Evolutionary conservation across 2,113 vertebrate genomes (phyloP), one percentile per base, ranked within the genome.

Genomic region (Pogona vitticeps): DNA sequence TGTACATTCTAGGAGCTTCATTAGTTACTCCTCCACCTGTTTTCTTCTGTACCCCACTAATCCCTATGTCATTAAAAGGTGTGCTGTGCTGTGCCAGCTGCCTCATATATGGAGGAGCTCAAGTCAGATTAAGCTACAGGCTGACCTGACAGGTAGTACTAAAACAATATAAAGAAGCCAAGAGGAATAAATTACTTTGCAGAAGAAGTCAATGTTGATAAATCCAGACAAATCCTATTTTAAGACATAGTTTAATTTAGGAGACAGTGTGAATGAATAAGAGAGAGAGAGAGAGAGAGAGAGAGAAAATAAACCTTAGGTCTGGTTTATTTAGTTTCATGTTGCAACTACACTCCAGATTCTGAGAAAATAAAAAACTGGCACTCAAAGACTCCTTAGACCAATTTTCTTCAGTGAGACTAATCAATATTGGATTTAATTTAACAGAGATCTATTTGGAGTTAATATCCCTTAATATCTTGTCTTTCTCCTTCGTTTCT

Each of bases 161-260:
- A 85, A 38, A 86, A 88, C 80, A 94, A 90, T 85, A 83, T 70
- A 63, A 88, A 82, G 71, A 87, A 88, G 28, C 13, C 6, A 40
- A 83, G 28, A 89, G 33, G n/a, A 90, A 88, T 70, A 1, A 67
- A 42, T 83, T 88, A 88, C 83, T 77, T 6, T 86, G 63, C 83
- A 82, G 38, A 36, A 68, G 6, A 86, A 87, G 59, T 90, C 75
- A 91, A 76, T 80, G n/a, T 76, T 76, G 67, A 81, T 84, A 94
- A 93, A 92, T 71, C 38, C 82, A 85, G n/a, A 68, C 81, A 91
- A 92, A 92, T 91, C 7, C 0, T 81, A 5, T 86, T 92, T 92
- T 91, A 93, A 90, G 82, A 92, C 56, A 0, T 0, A 63, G 76
- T 59, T 85, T 93, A 89, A 90, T 92, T 93, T 81, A 91, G 84